phyloP scores from a whole-genome alignment of 2,113 vertebrate genomes.

The Ornithorhynchus anatinus region DNA sequence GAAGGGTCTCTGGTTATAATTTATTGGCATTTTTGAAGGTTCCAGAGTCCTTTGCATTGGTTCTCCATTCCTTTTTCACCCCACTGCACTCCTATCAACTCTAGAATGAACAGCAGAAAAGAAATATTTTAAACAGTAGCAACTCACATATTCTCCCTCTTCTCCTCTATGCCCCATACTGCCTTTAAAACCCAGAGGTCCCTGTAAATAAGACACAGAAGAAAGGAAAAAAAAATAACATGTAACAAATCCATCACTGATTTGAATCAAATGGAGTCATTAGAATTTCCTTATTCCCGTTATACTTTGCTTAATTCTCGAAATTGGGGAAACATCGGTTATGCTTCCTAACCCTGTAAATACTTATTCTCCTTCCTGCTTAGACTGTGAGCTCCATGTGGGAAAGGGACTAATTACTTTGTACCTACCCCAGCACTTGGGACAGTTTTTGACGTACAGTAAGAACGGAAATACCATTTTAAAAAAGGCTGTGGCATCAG shows the following conservation, averaged over 20 bases:
- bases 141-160: slow-evolving; percentile 63
- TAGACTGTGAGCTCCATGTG: too few relatives aligned
- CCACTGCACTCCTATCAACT: not conserved
- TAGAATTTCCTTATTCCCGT: not conserved
- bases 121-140: not conserved
- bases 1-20: too few relatives aligned
- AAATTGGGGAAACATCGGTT: too few relatives aligned
- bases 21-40: not conserved
- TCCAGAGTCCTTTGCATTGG: not conserved
- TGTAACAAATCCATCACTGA: not conserved
- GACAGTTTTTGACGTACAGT: too few relatives aligned
- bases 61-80: not conserved
- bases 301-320: too few relatives aligned
- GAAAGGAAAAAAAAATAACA: not conserved
- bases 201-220: slow-evolving; percentile 39
- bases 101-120: not conserved
- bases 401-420: too few relatives aligned
- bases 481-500: too few relatives aligned
- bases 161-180: slow-evolving; percentile 56
- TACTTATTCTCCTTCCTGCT: too few relatives aligned
- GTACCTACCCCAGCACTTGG: too few relatives aligned
- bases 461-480: too few relatives aligned
- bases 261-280: too few relatives aligned
- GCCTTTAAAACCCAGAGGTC: slow-evolving; percentile 42
- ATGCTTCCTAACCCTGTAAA: too few relatives aligned